phyloP scores from a whole-genome alignment of 2,113 vertebrate genomes.

The Tringa solitaria region DNA sequence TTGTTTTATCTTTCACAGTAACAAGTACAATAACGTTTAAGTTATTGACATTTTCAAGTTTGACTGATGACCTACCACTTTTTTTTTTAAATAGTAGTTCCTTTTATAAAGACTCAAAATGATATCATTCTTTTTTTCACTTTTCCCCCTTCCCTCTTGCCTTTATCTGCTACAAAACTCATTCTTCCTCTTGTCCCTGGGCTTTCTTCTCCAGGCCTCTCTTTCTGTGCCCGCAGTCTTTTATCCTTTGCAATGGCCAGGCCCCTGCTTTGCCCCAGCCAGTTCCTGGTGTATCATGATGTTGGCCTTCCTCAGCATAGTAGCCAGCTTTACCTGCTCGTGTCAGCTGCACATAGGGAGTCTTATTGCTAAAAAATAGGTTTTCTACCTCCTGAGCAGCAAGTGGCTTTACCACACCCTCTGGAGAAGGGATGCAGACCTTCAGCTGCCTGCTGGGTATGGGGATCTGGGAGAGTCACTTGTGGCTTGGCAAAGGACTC shows the following conservation, averaged over 20 bases:
- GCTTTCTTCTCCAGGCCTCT: background rate
- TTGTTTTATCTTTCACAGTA: background rate
- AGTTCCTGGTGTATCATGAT: background rate
- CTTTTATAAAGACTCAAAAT: background rate
- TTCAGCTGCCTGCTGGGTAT: background rate
- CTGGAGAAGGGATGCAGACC: background rate
- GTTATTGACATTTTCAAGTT: background rate
- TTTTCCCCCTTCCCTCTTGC: background rate
- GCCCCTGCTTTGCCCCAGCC: background rate
- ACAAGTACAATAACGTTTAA: background rate
- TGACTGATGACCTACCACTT: background rate
- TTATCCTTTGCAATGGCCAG: background rate
- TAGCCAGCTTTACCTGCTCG: rapidly evolving
- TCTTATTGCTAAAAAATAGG: background rate
- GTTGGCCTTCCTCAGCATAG: background rate
- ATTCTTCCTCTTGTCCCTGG: background rate
- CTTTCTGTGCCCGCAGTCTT: background rate
- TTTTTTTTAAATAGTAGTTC: background rate
- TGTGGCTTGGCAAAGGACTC: background rate
- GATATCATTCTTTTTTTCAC: background rate
- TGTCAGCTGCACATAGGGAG: background rate
- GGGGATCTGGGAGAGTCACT: background rate
- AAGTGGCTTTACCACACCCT: background rate
- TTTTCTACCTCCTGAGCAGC: background rate
- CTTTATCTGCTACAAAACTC: background rate